Percentiles rank a stretch among this genome's conserved stretches.
phyloP scores from a whole-genome alignment of 2,797 vertebrate species.

The Glossophaga mutica region DNA sequence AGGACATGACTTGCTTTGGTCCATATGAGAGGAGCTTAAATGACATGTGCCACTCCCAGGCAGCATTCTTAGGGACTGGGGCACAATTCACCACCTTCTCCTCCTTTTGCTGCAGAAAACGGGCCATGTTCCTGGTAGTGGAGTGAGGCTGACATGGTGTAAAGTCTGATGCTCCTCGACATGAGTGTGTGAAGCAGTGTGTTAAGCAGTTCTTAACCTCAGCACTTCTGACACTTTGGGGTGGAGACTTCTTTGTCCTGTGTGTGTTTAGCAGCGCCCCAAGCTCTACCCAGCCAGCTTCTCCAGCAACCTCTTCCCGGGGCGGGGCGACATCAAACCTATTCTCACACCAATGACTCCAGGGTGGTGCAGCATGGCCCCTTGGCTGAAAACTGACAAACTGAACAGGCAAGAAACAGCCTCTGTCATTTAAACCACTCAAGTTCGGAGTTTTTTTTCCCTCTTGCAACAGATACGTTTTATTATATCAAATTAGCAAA shows the following conservation, averaged over 20 bases:
- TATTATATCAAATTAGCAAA: not conserved
- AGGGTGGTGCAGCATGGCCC: no score
- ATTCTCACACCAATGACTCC: not conserved
- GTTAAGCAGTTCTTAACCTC: not conserved
- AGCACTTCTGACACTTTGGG: not conserved
- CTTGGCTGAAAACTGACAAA: not conserved
- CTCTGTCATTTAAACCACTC: not conserved
- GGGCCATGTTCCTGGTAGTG: no score
- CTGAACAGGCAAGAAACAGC: not conserved
- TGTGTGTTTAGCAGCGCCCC: not conserved
- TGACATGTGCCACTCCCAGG: not conserved
- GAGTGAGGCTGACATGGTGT: not conserved
- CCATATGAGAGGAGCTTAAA: not conserved
- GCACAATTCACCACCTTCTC: not conserved
- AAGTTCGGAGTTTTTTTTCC: not conserved
- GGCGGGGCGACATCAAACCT: not conserved
- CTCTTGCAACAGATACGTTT: not conserved
- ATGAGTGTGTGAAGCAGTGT: accelerated
- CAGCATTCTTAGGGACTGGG: not conserved
- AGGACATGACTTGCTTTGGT: not conserved
- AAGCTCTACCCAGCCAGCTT: not conserved
- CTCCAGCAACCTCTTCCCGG: not conserved
- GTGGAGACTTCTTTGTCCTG: not conserved
- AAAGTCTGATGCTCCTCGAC: not conserved
- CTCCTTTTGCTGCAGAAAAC: not conserved